A percentile compares a stretch with the other conserved stretches of the same genome.
Conservation (phyloP, 92 coral and sea anemone species). For the Montipora capitata region DNA sequence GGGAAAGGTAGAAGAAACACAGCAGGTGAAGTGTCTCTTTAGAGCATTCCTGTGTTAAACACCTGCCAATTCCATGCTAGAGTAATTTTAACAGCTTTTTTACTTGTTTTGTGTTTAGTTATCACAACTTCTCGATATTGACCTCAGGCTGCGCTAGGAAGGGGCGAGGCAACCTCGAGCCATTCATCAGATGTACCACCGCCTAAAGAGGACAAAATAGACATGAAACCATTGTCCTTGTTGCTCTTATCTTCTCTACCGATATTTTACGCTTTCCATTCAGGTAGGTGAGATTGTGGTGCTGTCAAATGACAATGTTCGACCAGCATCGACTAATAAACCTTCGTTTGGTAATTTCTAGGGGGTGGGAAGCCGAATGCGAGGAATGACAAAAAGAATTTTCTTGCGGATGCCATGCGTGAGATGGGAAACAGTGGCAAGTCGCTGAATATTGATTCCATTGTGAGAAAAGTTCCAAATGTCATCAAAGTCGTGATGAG, state of each 20-base stretch:
- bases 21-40: constrained; percentile 22
- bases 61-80: constrained; percentile 32
- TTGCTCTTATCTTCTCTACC: not conserved
- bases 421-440: constrained; percentile 83
- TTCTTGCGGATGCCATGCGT: constrained; percentile 90
- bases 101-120: not conserved
- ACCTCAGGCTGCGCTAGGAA: not conserved
- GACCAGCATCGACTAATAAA: too few species aligned
- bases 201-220: not conserved
- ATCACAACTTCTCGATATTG: not conserved
- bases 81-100: not conserved
- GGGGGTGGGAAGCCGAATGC: constrained; percentile 33
- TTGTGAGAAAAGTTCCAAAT: constrained; percentile 36
- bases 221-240: constrained; percentile 23
- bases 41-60: constrained; percentile 9
- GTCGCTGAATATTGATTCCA: not conserved
- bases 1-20: not conserved
- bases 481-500: constrained; percentile 54
- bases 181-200: constrained; percentile 25
- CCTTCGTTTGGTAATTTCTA: not conserved
- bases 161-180: not conserved
- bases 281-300: constrained; percentile 8
- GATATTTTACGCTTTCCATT: constrained; percentile 22
- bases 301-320: too few species aligned
- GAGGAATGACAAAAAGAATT: constrained; percentile 72